Evolutionary conservation across 2,888 invertebrate species (phyloP).

Genomic region (Pedicia rivosa): DNA sequence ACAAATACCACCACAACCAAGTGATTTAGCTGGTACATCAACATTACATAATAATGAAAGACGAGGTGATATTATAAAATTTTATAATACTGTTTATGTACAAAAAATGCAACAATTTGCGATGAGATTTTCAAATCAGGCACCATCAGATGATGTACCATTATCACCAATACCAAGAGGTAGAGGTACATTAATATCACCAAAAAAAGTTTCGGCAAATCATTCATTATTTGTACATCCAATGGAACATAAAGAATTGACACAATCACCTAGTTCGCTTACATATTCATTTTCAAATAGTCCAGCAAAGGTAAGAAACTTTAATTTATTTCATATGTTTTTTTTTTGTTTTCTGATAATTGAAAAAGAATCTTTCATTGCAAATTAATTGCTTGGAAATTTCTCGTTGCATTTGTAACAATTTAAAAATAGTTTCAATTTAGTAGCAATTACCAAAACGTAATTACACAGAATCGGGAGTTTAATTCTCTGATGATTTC

Average conservation of each 20-base stretch:
- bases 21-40: conserved; percentile 9
- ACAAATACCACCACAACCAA: not conserved
- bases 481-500: no score
- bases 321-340: no score
- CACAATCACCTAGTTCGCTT: conserved; percentile 23
- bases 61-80: conserved; percentile 80
- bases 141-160: conserved; percentile 14
- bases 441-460: no score
- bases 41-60: conserved; percentile 29
- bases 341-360: no score
- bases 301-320: conserved; percentile 29
- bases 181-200: conserved; percentile 24
- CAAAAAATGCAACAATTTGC: conserved; percentile 68
- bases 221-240: conserved; percentile 43
- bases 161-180: conserved; percentile 60
- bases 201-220: conserved; percentile 29
- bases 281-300: conserved; percentile 25
- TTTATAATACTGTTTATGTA: conserved; percentile 86
- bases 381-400: no score
- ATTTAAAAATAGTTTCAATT: no score
- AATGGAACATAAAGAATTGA: conserved; percentile 28
- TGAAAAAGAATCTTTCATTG: no score
- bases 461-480: no score
- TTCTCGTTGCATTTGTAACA: no score
- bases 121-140: conserved; percentile 39